Evolutionary conservation across 2,113 vertebrate genomes (phyloP).

Genomic region (Oxyura jamaicensis): DNA sequence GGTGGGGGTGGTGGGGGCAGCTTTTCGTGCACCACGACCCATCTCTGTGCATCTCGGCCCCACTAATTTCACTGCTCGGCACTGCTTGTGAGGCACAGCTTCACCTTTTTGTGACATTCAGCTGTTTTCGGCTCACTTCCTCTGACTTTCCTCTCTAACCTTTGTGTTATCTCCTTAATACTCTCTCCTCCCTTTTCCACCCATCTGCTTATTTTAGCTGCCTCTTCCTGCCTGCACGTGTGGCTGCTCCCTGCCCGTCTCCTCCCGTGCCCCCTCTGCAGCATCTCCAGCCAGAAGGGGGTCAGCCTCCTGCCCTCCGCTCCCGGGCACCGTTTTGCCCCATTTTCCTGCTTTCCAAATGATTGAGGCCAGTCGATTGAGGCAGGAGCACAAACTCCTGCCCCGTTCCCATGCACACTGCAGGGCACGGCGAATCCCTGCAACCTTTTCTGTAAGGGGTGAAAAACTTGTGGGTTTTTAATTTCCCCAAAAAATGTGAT

Average conservation of each 20-base stretch:
- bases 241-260: not conserved
- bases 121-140: slow-evolving; percentile 45
- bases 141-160: slow-evolving; percentile 43
- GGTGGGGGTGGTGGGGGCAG: not conserved
- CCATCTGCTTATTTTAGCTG: slow-evolving; percentile 68
- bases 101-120: slow-evolving; percentile 42
- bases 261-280: not conserved
- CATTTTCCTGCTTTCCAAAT: not conserved
- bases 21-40: not conserved
- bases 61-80: not conserved
- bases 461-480: not conserved
- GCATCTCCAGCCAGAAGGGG: not conserved
- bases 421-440: rapidly evolving
- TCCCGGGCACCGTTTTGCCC: not conserved
- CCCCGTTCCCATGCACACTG: rapidly evolving
- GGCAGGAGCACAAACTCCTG: not conserved
- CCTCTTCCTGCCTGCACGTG: slow-evolving; percentile 36
- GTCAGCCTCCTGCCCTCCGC: not conserved
- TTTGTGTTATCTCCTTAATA: slow-evolving; percentile 52
- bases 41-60: not conserved
- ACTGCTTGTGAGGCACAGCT: not conserved
- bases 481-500: rapidly evolving
- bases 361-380: rapidly evolving
- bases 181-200: slow-evolving; percentile 65
- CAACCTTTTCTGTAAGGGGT: not conserved